phyloP scores from a whole-genome alignment of 2,888 invertebrate species.

The Agrochola macilenta region DNA sequence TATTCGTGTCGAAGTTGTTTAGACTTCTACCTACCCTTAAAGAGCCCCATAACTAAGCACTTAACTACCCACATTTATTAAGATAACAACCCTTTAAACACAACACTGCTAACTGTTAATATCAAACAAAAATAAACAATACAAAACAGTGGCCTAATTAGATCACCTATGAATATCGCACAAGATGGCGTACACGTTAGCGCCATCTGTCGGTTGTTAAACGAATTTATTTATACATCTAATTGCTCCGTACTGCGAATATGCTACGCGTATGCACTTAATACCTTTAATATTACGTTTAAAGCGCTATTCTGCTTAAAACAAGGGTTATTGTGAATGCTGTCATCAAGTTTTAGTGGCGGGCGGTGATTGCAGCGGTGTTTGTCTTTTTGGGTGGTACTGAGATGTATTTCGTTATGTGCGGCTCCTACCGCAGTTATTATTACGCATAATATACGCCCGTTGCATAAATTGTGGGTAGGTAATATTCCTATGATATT shows the following conservation, averaged over 20 bases:
- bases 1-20: background rate
- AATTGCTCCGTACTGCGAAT: conserved; percentile 85
- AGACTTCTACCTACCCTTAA: conserved; percentile 2
- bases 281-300: conserved; percentile 85
- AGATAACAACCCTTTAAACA: conserved; percentile 56
- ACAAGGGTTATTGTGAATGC: conserved; percentile 80
- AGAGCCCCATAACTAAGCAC: conserved; percentile 34
- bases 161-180: conserved; percentile 85
- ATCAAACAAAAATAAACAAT: conserved; percentile 80
- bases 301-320: conserved; percentile 83
- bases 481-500: background rate
- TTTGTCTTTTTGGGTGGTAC: conserved; percentile 70
- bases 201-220: conserved; percentile 88
- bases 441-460: background rate
- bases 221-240: conserved; percentile 89
- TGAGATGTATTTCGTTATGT: conserved; percentile 5
- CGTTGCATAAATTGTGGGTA: background rate
- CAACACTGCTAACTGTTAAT: conserved; percentile 64
- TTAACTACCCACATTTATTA: conserved; percentile 38
- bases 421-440: background rate
- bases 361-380: conserved; percentile 70
- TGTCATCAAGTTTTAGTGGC: conserved; percentile 83
- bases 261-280: conserved; percentile 87
- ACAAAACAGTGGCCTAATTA: conserved; percentile 78
- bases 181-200: conserved; percentile 83